phyloP scores from a whole-genome alignment of 2,797 vertebrate genomes.

The Takifugu ocellatus region DNA sequence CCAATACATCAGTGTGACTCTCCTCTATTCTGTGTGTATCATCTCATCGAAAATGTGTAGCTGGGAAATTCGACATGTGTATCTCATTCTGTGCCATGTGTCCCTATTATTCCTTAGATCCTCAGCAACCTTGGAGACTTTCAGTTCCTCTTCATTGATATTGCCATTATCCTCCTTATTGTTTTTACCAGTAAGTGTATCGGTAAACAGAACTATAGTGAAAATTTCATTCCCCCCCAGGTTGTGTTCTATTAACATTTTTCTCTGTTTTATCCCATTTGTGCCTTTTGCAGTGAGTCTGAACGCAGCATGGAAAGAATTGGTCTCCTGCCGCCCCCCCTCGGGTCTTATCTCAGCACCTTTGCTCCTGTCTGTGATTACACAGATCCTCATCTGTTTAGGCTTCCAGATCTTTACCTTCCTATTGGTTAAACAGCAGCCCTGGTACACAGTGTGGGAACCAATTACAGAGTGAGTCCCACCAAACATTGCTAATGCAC shows the following conservation, averaged over 20 bases:
- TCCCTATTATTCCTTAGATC: constrained; percentile 72
- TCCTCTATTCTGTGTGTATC: constrained; percentile 91
- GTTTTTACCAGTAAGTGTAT: constrained; percentile 95
- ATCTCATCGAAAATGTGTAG: neutral
- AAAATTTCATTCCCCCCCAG: neutral
- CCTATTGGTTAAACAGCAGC: constrained; percentile 84
- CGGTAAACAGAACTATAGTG: neutral
- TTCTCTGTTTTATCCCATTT: neutral
- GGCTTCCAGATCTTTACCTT: constrained; percentile 89
- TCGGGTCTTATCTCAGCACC: constrained; percentile 93
- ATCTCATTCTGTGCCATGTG: neutral
- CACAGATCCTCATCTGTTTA: constrained; percentile 92
- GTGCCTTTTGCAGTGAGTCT: constrained; percentile 85
- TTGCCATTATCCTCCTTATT: constrained; percentile 93
- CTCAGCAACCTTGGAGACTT: constrained; percentile 95
- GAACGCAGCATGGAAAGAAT: constrained; percentile 93
- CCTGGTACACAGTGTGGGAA: constrained; percentile 85
- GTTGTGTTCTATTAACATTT: neutral
- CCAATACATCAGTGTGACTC: constrained; percentile 95
- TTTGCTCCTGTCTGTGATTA: constrained; percentile 90
- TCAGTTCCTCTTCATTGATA: constrained; percentile 98
- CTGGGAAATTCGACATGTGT: neutral
- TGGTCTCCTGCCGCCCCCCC: constrained; percentile 88
- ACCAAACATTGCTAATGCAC: neutral
- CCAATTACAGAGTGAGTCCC: constrained; percentile 81